Percentiles rank a stretch among this genome's conserved stretches.
Evolutionary conservation across 2,113 vertebrate genomes (phyloP).

Genomic region (Marmota flaviventris): DNA sequence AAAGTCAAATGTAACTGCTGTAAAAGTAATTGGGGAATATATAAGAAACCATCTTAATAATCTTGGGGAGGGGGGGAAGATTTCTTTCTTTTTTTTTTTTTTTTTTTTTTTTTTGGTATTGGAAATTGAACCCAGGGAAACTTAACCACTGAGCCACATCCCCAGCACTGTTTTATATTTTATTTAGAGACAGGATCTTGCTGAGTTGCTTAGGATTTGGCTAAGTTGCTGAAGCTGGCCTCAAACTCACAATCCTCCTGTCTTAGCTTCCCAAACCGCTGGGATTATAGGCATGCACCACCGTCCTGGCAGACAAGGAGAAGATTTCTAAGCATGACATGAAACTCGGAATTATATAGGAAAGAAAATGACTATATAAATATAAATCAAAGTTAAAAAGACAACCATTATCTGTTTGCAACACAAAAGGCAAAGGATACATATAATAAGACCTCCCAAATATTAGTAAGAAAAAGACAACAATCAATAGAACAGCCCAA

Average conservation of each 20-base stretch:
- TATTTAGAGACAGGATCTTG: too few species aligned
- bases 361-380: slow-evolving; percentile 13
- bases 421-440: slow-evolving; percentile 18
- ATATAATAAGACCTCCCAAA: slow-evolving; percentile 6
- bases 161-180: too few species aligned
- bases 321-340: background rate
- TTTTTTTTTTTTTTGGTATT: too few species aligned
- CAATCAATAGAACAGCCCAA: background rate
- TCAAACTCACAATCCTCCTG: too few species aligned
- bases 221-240: too few species aligned
- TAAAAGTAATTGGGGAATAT: slow-evolving; percentile 21
- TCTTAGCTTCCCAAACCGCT: too few species aligned
- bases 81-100: background rate
- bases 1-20: slow-evolving; percentile 25
- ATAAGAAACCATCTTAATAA: background rate
- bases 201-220: too few species aligned
- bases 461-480: slow-evolving; percentile 35
- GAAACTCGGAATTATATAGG: background rate
- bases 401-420: background rate
- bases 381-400: slow-evolving; percentile 39
- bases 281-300: too few species aligned
- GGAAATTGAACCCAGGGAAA: too few species aligned
- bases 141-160: too few species aligned
- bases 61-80: background rate
- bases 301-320: background rate